Conservation (phyloP, 2,113 vertebrate species). For the Varanus salvator region DNA sequence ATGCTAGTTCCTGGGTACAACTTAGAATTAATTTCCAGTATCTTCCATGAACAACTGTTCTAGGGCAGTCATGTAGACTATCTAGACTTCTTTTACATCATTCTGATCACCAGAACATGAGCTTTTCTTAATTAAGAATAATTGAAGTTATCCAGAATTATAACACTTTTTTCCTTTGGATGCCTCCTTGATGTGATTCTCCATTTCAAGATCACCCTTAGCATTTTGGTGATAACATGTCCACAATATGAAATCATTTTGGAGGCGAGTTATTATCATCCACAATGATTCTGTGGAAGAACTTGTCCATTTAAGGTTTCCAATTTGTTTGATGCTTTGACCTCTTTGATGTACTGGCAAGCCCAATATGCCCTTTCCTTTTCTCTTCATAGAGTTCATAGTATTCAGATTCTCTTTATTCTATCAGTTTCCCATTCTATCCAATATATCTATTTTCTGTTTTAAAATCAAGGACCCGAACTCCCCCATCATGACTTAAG, state of each 20-base stretch:
- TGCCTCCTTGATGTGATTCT: neutral
- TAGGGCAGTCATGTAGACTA: neutral
- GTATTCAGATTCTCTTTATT: too few relatives aligned
- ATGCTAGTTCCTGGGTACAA: neutral
- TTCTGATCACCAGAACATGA: neutral
- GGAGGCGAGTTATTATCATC: neutral
- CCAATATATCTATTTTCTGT: too few relatives aligned
- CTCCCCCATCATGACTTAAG: too few relatives aligned
- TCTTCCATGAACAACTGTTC: neutral
- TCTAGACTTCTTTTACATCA: neutral
- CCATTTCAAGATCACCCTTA: neutral
- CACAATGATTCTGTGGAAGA: neutral
- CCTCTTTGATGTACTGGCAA: neutral
- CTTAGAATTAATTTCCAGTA: neutral
- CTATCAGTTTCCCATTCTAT: too few relatives aligned
- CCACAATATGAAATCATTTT: neutral
- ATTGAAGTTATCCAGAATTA: neutral
- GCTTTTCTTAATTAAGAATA: neutral
- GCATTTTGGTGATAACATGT: neutral
- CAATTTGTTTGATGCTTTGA: neutral
- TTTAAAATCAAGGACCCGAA: too few relatives aligned
- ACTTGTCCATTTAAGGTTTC: neutral
- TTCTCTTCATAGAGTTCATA: too few relatives aligned
- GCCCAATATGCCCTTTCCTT: neutral
- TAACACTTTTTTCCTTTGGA: neutral